A percentile compares a stretch with the other conserved stretches of the same genome.
phyloP scores from a whole-genome alignment of 2,113 vertebrate species.

The Misgurnus anguillicaudatus region DNA sequence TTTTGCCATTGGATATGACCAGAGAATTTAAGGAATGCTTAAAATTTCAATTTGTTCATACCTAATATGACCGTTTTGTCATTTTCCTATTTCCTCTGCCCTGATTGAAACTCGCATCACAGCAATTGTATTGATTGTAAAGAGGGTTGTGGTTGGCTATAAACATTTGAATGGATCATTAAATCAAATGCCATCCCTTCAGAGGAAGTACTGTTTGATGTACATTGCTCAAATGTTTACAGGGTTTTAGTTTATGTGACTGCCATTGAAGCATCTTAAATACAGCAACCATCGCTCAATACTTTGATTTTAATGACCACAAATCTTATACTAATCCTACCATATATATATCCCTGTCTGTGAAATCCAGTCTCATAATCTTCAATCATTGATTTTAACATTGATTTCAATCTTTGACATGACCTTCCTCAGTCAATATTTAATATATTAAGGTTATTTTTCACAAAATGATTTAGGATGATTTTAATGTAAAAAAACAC shows the following conservation, averaged over 20 bases:
- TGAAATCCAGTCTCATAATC: too few species aligned
- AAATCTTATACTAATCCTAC: background rate
- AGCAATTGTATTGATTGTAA: constrained; percentile 2
- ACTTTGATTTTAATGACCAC: background rate
- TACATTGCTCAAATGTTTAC: background rate
- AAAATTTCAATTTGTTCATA: too few species aligned
- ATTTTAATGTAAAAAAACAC: too few species aligned
- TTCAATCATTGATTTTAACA: too few species aligned
- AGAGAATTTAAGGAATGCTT: too few species aligned
- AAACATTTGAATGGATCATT: constrained; percentile 29
- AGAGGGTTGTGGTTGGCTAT: constrained; percentile 4
- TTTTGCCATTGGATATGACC: too few species aligned
- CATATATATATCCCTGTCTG: background rate
- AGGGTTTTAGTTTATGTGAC: background rate
- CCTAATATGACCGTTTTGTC: background rate
- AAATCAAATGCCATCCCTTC: background rate
- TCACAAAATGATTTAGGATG: too few species aligned
- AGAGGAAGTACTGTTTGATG: background rate
- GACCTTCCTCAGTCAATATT: too few species aligned
- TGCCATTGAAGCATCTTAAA: background rate
- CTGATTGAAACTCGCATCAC: background rate
- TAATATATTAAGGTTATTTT: too few species aligned
- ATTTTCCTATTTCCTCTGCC: background rate
- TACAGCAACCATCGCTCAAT: background rate
- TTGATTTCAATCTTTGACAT: too few species aligned